These are phyloP conservation scores for Maniola jurtina DNA, from an alignment of 1,140 invertebrate genomes.

Conservation along the genomic window DNA sequence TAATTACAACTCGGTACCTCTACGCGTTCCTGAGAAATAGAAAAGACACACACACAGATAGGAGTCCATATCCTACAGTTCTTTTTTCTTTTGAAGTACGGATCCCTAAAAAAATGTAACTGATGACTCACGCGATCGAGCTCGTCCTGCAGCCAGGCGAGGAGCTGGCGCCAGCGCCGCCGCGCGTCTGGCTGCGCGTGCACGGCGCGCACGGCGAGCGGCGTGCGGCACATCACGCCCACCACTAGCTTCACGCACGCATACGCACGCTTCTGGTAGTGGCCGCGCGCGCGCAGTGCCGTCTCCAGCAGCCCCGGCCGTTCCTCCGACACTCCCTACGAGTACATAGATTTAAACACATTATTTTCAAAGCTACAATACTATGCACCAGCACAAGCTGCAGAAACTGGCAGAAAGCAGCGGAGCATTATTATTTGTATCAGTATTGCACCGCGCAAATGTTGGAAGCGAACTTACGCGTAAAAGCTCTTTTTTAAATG, in stretches of 20 bases:
- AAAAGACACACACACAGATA: no score
- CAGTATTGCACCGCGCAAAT: no score
- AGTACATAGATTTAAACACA: not conserved
- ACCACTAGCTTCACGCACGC: constrained; percentile 98
- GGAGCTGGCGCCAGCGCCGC: constrained; percentile 91
- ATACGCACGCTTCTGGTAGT: constrained; percentile 98
- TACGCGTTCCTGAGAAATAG: no score
- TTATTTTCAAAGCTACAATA: not conserved
- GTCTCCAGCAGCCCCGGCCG: constrained; percentile 96
- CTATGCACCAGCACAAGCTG: not conserved
- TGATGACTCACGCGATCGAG: constrained; percentile 84
- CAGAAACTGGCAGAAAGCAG: no score
- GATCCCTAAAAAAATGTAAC: not conserved
- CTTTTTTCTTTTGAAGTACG: not conserved
- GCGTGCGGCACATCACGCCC: constrained; percentile 91
- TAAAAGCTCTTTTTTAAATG: no score
- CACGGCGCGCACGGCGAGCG: constrained; percentile 86
- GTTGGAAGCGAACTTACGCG: no score
- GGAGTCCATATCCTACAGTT: no score
- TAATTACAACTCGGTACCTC: no score
- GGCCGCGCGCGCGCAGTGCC: constrained; percentile 93
- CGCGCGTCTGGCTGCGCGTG: constrained; percentile 88
- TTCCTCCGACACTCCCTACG: constrained; percentile 91
- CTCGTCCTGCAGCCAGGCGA: constrained; percentile 97
- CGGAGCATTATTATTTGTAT: no score